Percentiles rank a stretch among this genome's conserved stretches.
phyloP scores from a whole-genome alignment of 2,113 vertebrate genomes.

The Vimba vimba region DNA sequence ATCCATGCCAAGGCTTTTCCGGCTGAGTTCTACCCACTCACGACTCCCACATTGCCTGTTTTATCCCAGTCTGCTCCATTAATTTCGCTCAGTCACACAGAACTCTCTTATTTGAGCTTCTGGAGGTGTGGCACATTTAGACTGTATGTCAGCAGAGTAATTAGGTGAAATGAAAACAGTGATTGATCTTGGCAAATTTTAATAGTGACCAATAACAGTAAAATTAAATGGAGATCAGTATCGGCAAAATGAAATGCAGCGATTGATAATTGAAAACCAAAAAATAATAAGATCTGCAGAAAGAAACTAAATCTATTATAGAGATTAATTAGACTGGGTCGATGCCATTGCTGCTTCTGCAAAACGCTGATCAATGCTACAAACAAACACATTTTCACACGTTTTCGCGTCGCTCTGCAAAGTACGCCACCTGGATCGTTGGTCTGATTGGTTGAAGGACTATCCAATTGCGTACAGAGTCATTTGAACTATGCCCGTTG shows the following conservation, averaged over 20 bases:
- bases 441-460: too few relatives aligned
- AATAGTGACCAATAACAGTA: neutral
- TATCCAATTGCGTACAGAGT: too few relatives aligned
- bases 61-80: slow-evolving; percentile 40
- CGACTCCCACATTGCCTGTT: slow-evolving; percentile 45
- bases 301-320: neutral
- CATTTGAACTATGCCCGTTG: too few relatives aligned
- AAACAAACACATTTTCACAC: too few relatives aligned
- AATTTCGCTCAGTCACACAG: slow-evolving; percentile 25
- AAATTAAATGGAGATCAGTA: neutral
- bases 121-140: slow-evolving; percentile 30
- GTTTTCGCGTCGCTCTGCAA: too few relatives aligned
- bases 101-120: neutral
- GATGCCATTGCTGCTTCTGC: too few relatives aligned
- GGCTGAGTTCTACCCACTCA: slow-evolving; percentile 37
- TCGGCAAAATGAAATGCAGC: neutral
- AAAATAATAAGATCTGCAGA: neutral
- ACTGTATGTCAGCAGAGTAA: slow-evolving; percentile 25
- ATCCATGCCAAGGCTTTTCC: slow-evolving; percentile 33
- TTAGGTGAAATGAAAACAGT: slow-evolving; percentile 25
- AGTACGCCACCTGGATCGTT: too few relatives aligned
- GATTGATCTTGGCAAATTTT: neutral
- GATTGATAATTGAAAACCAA: neutral
- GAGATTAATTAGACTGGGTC: neutral
- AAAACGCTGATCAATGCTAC: too few relatives aligned